Evolutionary conservation across 2,113 vertebrate species (phyloP), one percentile per base, ranked within the genome.

Genomic region (Otolemur garnettii): DNA sequence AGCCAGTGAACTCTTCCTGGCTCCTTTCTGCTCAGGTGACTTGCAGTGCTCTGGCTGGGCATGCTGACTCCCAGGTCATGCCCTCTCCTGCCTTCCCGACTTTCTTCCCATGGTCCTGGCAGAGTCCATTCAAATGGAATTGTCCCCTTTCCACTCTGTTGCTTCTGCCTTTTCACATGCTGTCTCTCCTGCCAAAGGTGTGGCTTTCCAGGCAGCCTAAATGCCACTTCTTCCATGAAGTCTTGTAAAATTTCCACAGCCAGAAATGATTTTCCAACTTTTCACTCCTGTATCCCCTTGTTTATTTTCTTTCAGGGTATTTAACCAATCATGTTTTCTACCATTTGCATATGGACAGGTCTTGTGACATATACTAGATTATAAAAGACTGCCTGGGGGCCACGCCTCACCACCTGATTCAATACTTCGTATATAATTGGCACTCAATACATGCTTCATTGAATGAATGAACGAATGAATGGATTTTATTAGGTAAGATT

Each of bases 401-500:
- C 92, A 33, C 14, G 68, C n/a, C 9, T 91, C 2, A 11, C 11
- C 21, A 75, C 24, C 4, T 82, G 93, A 87, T 72, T 72, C 62
- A 85, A 14, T 75, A 83, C 38, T 88, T 75, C 33, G 28, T 38
- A 72, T 77, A 26, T 87, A 84, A 17, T 68, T 68, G 42, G 26
- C 86, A 69, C 17, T 92, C 42, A 64, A 10, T 87, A 74, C 13
- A n/a, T 72, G 33, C 26, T 94, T 81, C 62, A 60, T 42, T 68
- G 60, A 90, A 83, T 35, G 12, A 75, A 28, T 71, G 91, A 77
- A 78, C 45, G 74, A 96, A 50, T 5, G 45, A 50, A 50, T 50
- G 45, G 7, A 50, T 50, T 50, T 89, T 83, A 87, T 77, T 50
- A 90, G 64, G 72, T 80, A 94, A 82, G 59, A 80, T 84, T n/a